Conservation (phyloP, 2,113 vertebrate genomes). For the Forbesichthys agassizii region DNA sequence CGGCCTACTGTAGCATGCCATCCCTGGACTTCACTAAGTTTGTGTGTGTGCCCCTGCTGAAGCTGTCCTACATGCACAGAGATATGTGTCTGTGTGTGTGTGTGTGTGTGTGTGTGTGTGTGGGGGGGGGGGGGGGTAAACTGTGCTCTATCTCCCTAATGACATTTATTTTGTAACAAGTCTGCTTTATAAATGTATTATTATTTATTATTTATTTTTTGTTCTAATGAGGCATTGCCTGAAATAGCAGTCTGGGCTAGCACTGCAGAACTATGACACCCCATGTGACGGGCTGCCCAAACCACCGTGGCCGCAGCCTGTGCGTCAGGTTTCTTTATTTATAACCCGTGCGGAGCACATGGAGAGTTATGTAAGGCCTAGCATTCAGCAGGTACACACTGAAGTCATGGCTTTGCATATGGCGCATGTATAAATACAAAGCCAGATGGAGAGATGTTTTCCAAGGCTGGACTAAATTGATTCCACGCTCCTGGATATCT, state of each 20-base stretch:
- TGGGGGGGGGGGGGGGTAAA: neutral
- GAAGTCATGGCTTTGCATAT: slow-evolving; percentile 53
- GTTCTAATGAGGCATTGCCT: slow-evolving; percentile 73
- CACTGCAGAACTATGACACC: slow-evolving; percentile 72
- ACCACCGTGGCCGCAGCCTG: slow-evolving; percentile 69
- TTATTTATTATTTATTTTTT: slow-evolving; percentile 36
- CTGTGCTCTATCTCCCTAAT: slow-evolving; percentile 51
- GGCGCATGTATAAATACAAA: slow-evolving; percentile 18
- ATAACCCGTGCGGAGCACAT: slow-evolving; percentile 67
- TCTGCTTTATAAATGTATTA: slow-evolving; percentile 19
- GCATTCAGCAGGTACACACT: slow-evolving; percentile 56
- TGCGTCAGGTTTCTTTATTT: slow-evolving; percentile 76
- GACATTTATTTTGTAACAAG: slow-evolving; percentile 60
- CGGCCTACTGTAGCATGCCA: neutral
- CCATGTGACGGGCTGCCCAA: slow-evolving; percentile 72
- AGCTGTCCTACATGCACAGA: too few species aligned
- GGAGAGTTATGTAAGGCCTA: slow-evolving; percentile 64
- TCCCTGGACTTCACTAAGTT: neutral
- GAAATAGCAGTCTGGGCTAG: slow-evolving; percentile 71
- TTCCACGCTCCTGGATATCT: slow-evolving; percentile 27
- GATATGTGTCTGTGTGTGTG: too few species aligned
- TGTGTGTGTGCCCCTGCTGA: neutral
- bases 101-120: too few species aligned
- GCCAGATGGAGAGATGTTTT: slow-evolving; percentile 30
- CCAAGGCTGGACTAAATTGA: slow-evolving; percentile 44